phyloP scores from a whole-genome alignment of 2,113 vertebrate species.

The Ophthalmolycus amberensis region DNA sequence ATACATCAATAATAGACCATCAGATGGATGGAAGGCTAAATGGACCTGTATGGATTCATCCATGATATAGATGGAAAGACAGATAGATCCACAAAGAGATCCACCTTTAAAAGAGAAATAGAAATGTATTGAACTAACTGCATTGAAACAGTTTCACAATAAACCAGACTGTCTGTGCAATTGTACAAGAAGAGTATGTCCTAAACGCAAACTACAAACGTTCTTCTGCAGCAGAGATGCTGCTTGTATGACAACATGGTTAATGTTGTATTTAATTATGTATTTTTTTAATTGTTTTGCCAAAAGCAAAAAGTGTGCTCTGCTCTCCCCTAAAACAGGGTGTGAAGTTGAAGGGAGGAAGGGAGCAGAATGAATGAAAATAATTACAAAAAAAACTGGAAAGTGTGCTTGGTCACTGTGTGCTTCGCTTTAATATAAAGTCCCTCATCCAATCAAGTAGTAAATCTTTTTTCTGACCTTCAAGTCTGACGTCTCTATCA shows the following conservation, averaged over 20 bases:
- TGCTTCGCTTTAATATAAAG: slow-evolving; percentile 20
- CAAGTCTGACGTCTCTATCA: not conserved
- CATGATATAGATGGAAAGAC: too few relatives aligned
- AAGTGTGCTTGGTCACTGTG: slow-evolving; percentile 26
- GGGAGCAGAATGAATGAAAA: not conserved
- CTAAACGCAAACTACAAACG: not conserved
- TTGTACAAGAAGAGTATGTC: too few relatives aligned
- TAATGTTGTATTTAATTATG: not conserved
- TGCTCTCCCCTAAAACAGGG: not conserved
- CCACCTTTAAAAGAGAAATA: too few relatives aligned
- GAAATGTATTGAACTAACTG: too few relatives aligned
- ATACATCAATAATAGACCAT: too few relatives aligned
- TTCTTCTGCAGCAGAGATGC: not conserved
- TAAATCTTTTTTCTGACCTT: slow-evolving; percentile 21
- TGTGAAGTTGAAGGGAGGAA: not conserved
- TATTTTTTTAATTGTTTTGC: too few relatives aligned
- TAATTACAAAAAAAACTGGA: not conserved
- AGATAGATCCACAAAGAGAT: too few relatives aligned
- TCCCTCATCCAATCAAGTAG: slow-evolving; percentile 36
- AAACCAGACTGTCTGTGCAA: too few relatives aligned
- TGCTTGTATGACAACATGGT: not conserved
- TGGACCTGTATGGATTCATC: too few relatives aligned
- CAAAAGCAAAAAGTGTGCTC: not conserved
- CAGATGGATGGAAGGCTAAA: too few relatives aligned
- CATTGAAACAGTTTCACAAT: too few relatives aligned